phyloP scores from a whole-genome alignment of 2,888 invertebrate genomes.

The Monoplex corrugatus region DNA sequence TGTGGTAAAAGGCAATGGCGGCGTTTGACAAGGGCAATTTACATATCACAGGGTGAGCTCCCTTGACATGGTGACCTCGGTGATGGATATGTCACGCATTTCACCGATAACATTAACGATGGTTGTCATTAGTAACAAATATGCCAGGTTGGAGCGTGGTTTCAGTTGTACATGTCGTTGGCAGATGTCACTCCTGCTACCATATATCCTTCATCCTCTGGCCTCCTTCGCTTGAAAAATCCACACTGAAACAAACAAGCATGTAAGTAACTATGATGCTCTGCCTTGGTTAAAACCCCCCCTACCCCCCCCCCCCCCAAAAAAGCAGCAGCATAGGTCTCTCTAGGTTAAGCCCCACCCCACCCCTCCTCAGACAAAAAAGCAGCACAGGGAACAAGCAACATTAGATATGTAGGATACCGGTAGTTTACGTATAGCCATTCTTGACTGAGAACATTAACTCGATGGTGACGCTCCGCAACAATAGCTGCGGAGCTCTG shows the following conservation, averaged over 20 bases:
- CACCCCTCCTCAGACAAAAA: too few species aligned
- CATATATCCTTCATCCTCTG: constrained; percentile 68
- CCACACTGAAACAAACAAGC: constrained; percentile 70
- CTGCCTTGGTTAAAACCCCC: neutral
- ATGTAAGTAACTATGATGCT: neutral
- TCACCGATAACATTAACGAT: neutral
- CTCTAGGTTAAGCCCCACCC: too few species aligned
- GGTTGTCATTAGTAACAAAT: constrained; percentile 8
- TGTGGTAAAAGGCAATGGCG: neutral
- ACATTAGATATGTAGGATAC: too few species aligned
- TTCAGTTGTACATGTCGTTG: constrained; percentile 55
- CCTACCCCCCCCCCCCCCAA: too few species aligned
- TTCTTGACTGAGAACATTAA: too few species aligned
- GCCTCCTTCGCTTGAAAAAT: constrained; percentile 75
- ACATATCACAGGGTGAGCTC: neutral
- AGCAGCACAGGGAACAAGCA: too few species aligned
- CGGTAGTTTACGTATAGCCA: too few species aligned
- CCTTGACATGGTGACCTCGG: neutral
- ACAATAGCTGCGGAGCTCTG: too few species aligned
- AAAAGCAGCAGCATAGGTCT: too few species aligned
- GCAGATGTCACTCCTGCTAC: constrained; percentile 58
- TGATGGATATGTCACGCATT: neutral
- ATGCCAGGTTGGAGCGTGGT: neutral
- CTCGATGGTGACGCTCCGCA: too few species aligned
- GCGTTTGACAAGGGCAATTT: neutral